Base-by-base conservation (phyloP, 2,888 invertebrate genomes). In the Xiphydria camelus region DNA sequence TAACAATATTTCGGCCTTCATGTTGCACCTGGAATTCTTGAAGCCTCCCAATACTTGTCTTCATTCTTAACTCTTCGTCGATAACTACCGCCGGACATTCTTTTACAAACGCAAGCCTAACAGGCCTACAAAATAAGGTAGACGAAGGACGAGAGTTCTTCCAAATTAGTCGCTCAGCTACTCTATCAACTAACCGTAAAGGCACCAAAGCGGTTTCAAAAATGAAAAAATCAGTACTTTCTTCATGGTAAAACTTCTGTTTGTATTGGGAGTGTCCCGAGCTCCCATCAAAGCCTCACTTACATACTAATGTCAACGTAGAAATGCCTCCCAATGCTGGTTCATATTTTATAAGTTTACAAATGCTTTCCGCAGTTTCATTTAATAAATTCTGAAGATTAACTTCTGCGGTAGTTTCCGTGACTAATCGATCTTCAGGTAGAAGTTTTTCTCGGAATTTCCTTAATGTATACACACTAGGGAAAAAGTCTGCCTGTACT, bases 71-170 rank as follows among this genome's bases (percentile, higher is more conserved):
- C n/a, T 23, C n/a, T 6, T 23, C 7, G n/a, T 23, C n/a, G 6
- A 23, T 7, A 23, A 23, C n/a, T 7, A 23, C n/a, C n/a, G 6
- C 23, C 23, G 23, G 7, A 7, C 25, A n/a, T 47, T 32, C 31
- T 56, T 39, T 21, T 45, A 29, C 34, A 45, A 45, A 22, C 41
- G 22, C 10, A 20, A 34, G 26, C 26, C 26, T 34, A 4, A 41
- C 34, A 6, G 22, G 22, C 2, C 41, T 14, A 20, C 41, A 41
- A 34, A 10, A 34, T 9, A n/a, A n/a, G n/a, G n/a, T n/a, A n/a
- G n/a, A n/a, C n/a, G n/a, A n/a, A n/a, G n/a, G n/a, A n/a, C n/a
- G n/a, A n/a, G n/a, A n/a, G n/a, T n/a, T n/a, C n/a, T n/a, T n/a
- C n/a, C n/a, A n/a, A n/a, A n/a, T n/a, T n/a, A n/a, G n/a, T n/a